phyloP scores from a whole-genome alignment of 2,888 invertebrate genomes.

The Eupithecia abbreviata region DNA sequence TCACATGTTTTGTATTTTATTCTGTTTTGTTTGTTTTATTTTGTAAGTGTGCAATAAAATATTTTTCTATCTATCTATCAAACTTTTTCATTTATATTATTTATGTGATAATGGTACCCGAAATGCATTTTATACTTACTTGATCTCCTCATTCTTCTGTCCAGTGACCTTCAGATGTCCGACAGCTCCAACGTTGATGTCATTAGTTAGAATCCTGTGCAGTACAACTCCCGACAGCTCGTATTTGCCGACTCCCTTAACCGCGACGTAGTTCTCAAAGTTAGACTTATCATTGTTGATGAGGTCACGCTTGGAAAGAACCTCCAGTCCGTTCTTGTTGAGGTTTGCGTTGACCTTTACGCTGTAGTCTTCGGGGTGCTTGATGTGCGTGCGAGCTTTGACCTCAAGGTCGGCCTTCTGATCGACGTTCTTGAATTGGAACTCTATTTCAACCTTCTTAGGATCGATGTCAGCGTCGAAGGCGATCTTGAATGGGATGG shows the following conservation, averaged over 20 bases:
- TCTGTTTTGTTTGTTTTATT: no score
- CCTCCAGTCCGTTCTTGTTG: slow-evolving; percentile 69
- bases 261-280: slow-evolving; percentile 82
- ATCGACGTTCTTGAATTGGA: slow-evolving; percentile 83
- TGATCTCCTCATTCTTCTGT: slow-evolving; percentile 81
- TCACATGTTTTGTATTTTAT: no score
- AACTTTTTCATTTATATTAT: neutral
- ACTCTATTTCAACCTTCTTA: slow-evolving; percentile 82
- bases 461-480: slow-evolving; percentile 84
- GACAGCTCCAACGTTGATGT: slow-evolving; percentile 82
- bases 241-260: slow-evolving; percentile 85
- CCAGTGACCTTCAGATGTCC: slow-evolving; percentile 81
- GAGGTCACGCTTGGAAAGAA: slow-evolving; percentile 83
- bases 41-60: no score
- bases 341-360: slow-evolving; percentile 61
- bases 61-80: no score
- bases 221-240: slow-evolving; percentile 84
- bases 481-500: slow-evolving; percentile 76
- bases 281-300: slow-evolving; percentile 84
- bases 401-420: slow-evolving; percentile 85
- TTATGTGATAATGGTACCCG: neutral
- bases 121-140: slow-evolving; percentile 66
- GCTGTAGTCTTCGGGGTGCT: slow-evolving; percentile 73
- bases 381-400: slow-evolving; percentile 77
- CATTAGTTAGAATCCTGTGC: slow-evolving; percentile 82